Conservation (phyloP, 2,888 invertebrate genomes). For the Tenthredo distinguenda region DNA sequence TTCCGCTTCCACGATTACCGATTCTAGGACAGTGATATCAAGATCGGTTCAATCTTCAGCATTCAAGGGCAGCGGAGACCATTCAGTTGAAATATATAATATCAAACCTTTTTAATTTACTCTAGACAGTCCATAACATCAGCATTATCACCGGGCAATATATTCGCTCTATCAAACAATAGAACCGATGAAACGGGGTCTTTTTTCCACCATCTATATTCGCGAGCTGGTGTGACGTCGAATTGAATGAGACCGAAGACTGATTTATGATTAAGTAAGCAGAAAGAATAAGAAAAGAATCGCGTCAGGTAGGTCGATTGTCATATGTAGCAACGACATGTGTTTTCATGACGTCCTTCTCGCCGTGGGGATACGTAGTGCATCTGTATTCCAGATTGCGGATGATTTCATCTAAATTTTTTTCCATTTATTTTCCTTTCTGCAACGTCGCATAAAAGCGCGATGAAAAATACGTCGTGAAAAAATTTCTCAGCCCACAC, state of each 20-base stretch:
- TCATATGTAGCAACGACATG: background rate
- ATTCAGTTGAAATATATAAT: conserved; percentile 9
- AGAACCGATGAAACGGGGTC: background rate
- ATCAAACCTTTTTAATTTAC: conserved; percentile 19
- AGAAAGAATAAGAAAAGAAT: background rate
- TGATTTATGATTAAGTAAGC: background rate
- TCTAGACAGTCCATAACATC: conserved; percentile 8
- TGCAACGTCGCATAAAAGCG: conserved; percentile 24
- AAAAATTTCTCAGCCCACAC: conserved; percentile 19
- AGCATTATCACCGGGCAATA: conserved; percentile 11
- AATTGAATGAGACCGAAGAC: conserved; percentile 22
- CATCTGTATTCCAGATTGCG: background rate
- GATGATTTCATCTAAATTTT: background rate
- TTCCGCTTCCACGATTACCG: conserved; percentile 17
- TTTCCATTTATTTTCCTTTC: background rate
- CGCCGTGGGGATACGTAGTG: background rate
- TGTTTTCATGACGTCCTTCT: conserved; percentile 10
- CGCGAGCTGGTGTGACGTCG: background rate
- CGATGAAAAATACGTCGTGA: conserved; percentile 19
- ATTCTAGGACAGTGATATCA: conserved; percentile 42
- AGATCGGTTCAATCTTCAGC: conserved; percentile 11
- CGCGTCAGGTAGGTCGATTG: conserved; percentile 11
- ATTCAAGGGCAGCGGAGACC: conserved; percentile 3
- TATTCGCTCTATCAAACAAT: conserved; percentile 9
- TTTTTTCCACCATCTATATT: background rate